Percentiles rank a stretch among this genome's conserved stretches.
These are phyloP conservation scores for Tiliqua scincoides DNA, from an alignment of 2,113 vertebrate genomes.

Conservation along the genomic window DNA sequence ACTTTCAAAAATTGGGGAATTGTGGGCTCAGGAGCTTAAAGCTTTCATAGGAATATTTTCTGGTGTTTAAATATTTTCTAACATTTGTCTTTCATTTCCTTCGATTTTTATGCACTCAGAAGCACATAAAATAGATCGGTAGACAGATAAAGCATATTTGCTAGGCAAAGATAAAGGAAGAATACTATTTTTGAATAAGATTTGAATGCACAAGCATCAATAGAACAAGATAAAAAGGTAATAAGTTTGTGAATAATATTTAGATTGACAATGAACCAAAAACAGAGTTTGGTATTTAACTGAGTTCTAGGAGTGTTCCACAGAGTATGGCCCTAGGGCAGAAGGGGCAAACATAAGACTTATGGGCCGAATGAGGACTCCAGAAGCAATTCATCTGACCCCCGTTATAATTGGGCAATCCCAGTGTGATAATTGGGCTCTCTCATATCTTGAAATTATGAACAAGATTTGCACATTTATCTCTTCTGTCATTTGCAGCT, in stretches of 20 bases:
- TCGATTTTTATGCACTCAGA: conserved; percentile 40
- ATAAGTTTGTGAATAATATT: conserved; percentile 62
- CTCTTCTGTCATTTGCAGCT: no score
- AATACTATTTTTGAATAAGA: rapidly evolving
- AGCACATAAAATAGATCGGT: conserved; percentile 1
- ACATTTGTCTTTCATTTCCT: conserved; percentile 74
- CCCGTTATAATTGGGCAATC: no score
- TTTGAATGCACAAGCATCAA: conserved; percentile 46
- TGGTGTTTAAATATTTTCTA: conserved; percentile 64
- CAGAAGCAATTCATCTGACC: no score
- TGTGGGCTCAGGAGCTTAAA: conserved; percentile 69
- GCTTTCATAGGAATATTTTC: conserved; percentile 37
- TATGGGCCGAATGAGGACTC: no score
- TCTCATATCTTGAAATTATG: no score
- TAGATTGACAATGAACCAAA: conserved; percentile 53
- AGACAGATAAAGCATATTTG: neutral
- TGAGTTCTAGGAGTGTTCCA: neutral
- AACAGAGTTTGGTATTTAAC: neutral
- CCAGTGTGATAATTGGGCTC: no score
- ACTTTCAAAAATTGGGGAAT: conserved; percentile 67
- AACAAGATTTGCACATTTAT: no score
- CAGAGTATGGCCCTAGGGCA: neutral
- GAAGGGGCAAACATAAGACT: no score
- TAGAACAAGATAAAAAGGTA: neutral
- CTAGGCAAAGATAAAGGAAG: conserved; percentile 33